These are phyloP conservation scores for Pyrrhosoma nymphula DNA, from an alignment of 2,888 invertebrate species.

Conservation along the genomic window DNA sequence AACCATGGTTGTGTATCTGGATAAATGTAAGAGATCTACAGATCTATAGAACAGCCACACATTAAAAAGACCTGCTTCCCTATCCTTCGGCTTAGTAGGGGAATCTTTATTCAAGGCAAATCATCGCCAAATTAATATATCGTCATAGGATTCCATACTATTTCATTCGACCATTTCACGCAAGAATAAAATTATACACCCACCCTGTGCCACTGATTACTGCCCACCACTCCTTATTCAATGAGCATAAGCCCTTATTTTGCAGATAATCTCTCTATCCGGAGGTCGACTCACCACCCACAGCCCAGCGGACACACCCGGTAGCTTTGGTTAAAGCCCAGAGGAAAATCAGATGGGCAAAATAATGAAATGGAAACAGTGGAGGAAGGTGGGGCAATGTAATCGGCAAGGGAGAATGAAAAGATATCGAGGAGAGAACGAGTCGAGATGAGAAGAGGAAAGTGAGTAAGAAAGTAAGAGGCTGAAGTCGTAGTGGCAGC, in stretches of 20 bases:
- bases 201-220: not conserved
- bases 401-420: not conserved
- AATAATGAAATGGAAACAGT: conserved; percentile 23
- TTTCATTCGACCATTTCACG: not conserved
- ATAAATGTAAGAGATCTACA: no score
- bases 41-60: no score
- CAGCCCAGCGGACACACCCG: not conserved
- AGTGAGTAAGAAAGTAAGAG: not conserved
- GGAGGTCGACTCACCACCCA: not conserved
- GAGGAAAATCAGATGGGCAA: not conserved
- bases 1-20: no score
- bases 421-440: not conserved
- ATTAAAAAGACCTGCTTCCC: no score
- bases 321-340: not conserved
- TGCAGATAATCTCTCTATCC: not conserved
- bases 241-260: not conserved
- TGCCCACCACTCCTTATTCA: not conserved
- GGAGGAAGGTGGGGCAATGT: not conserved
- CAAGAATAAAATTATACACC: not conserved
- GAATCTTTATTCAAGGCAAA: not conserved
- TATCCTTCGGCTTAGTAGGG: no score
- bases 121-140: not conserved
- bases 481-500: no score
- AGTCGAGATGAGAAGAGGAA: not conserved
- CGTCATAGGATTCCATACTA: not conserved